phyloP scores from a whole-genome alignment of 2,797 vertebrate species.

The Tragopan temminckii region DNA sequence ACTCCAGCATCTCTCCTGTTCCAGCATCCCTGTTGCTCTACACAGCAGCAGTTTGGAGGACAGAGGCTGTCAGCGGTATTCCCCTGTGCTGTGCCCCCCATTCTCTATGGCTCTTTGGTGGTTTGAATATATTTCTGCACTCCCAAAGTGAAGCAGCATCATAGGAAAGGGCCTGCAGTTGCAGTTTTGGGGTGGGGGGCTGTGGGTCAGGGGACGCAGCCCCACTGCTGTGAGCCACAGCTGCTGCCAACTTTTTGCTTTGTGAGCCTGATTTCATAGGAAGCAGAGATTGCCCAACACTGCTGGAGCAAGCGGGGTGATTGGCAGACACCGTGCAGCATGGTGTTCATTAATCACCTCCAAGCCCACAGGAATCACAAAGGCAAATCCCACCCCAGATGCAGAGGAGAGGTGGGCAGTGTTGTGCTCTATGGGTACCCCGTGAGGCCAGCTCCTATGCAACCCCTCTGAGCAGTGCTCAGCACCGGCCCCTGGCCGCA shows the following conservation, averaged over 20 bases:
- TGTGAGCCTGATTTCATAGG: background rate
- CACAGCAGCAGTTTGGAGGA: accelerated
- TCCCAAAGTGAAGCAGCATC: background rate
- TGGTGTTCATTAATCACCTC: too few species aligned
- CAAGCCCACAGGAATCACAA: background rate
- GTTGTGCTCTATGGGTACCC: accelerated
- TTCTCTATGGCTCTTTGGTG: background rate
- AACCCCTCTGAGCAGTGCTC: too few species aligned
- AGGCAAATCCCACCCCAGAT: background rate
- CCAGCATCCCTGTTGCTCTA: accelerated
- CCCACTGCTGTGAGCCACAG: background rate
- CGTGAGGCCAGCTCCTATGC: background rate
- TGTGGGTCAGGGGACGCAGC: background rate
- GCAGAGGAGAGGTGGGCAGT: background rate
- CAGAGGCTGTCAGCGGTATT: background rate
- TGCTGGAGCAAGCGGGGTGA: background rate
- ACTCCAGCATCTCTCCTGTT: too few species aligned
- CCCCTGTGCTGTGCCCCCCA: background rate
- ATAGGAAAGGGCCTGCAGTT: accelerated
- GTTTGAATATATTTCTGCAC: background rate
- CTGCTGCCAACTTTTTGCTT: background rate
- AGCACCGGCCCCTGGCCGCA: background rate
- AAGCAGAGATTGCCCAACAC: background rate
- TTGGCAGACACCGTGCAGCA: background rate
- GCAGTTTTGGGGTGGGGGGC: background rate